Base-by-base conservation (phyloP, 2,797 vertebrate genomes). In the Coccyzus lansbergi region DNA sequence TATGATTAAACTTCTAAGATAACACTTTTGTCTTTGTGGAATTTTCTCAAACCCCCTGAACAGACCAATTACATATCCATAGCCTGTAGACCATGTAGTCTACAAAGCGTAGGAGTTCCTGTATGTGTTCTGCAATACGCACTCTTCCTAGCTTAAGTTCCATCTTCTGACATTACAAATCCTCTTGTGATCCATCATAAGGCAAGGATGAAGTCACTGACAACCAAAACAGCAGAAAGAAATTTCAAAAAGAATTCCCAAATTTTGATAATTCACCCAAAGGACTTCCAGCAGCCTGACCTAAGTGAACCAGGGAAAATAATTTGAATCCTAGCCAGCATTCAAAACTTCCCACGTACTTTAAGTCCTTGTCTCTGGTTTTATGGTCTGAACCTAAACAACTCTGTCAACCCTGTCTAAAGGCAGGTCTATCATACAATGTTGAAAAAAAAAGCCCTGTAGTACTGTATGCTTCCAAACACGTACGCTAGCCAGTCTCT, bases 401-500 rank as follows among this genome's bases (percentile, higher is more conserved):
- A 81, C 22, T 55, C 21, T 49, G 89, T 53, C 62, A 86, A 68
- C 63, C 46, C 15, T 26, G 63, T 71, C 68, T 64, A 68, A 83
- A 64, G 63, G 81, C 84, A 83, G 79, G 33, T 86, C 33, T 74
- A 70, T 40, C 90, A 85, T 0, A 1, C 64, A 75, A 21, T 0
- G 18, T 4, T 38, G 34, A 83, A 69, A 86, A n/a, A n/a, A 77
- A 67, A 86, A 56, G 20, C 72, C 55, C 77, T 4, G 77, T 95
- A 94, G 90, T 71, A 49, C 84, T 84, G 60, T 94, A 95, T 94
- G 96, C 95, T 81, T 88, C 62, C 42, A 26, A 95, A 96, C 95
- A 97, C 88, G 91, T 97, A 96, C 86, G 36, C 92, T 94, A 88
- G 93, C 77, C 95, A 75, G 78, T 60, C 88, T 74, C 74, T 97